These are phyloP conservation scores for Sesia bembeciformis DNA, from an alignment of 2,888 invertebrate genomes.

Conservation along the genomic window DNA sequence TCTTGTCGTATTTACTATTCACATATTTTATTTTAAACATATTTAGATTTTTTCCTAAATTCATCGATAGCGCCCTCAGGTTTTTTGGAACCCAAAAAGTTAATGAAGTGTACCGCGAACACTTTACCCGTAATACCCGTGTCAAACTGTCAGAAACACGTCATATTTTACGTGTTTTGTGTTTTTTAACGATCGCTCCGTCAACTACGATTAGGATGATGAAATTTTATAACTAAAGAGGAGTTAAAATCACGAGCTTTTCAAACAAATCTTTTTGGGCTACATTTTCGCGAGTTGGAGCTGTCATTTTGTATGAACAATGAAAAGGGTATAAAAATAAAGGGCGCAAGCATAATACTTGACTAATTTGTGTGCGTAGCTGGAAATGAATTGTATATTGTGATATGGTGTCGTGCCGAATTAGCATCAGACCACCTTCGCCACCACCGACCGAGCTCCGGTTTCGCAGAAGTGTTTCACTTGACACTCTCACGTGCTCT, in stretches of 20 bases:
- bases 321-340: constrained; percentile 48
- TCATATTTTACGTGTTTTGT: constrained; percentile 55
- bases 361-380: constrained; percentile 56
- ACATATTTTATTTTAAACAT: constrained; percentile 9
- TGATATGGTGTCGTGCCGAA: constrained; percentile 52
- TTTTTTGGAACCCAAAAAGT: constrained; percentile 32
- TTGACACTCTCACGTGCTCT: constrained; percentile 38
- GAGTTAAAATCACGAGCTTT: constrained; percentile 17
- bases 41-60: constrained; percentile 18
- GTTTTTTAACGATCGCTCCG: constrained; percentile 36
- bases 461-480: constrained; percentile 68
- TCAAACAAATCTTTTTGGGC: constrained; percentile 11
- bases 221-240: constrained; percentile 15
- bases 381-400: constrained; percentile 61
- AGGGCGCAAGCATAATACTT: constrained; percentile 61
- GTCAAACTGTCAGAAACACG: constrained; percentile 66
- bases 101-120: constrained; percentile 60
- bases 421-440: constrained; percentile 38
- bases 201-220: constrained; percentile 43
- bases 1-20: too few relatives aligned
- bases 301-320: constrained; percentile 43
- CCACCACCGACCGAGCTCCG: constrained; percentile 32
- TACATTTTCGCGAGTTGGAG: constrained; percentile 16
- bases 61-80: constrained; percentile 15
- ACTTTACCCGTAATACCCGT: constrained; percentile 65